Evolutionary conservation across 2,888 invertebrate species (phyloP).

Genomic region (Sicus ferrugineus): DNA sequence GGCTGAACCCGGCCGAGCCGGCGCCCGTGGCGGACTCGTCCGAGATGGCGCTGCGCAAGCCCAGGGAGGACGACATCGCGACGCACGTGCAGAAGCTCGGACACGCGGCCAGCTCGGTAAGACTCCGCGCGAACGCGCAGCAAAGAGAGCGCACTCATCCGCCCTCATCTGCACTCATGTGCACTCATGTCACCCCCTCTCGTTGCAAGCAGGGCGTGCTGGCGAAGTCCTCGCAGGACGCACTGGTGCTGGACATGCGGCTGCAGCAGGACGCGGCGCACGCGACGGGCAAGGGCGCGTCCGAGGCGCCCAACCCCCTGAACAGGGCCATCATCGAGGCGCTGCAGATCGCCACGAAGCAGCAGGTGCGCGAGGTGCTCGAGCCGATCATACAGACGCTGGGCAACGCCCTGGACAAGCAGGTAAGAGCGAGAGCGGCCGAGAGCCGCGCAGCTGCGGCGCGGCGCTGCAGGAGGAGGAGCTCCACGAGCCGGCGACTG

Average conservation of each 20-base stretch:
- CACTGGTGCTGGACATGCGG: not conserved
- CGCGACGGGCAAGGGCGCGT: not conserved
- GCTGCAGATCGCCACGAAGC: slow-evolving; percentile 53
- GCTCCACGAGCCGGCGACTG: not conserved
- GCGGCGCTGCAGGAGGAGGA: not conserved
- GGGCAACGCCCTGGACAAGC: slow-evolving; percentile 43
- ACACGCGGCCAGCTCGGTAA: slow-evolving; percentile 37
- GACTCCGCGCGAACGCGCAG: not conserved
- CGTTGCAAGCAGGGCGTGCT: too few species aligned
- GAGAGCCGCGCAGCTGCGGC: not conserved
- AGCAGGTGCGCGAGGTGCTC: slow-evolving; percentile 53
- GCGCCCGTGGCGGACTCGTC: slow-evolving; percentile 15
- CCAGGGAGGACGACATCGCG: slow-evolving; percentile 36
- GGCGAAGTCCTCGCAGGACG: slow-evolving; percentile 1
- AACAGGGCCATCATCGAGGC: slow-evolving; percentile 50
- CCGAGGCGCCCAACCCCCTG: slow-evolving; percentile 32
- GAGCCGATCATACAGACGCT: slow-evolving; percentile 52
- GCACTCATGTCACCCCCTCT: too few species aligned
- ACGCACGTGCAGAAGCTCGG: slow-evolving; percentile 42
- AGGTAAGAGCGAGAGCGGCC: slow-evolving; percentile 32
- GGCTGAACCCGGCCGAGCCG: not conserved
- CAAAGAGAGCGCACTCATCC: too few species aligned
- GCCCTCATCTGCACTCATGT: too few species aligned
- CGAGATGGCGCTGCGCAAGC: slow-evolving; percentile 31
- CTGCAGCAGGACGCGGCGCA: too few species aligned